These are phyloP conservation scores for Melanotus villosus DNA, from an alignment of 2,888 invertebrate species.

Conservation along the genomic window DNA sequence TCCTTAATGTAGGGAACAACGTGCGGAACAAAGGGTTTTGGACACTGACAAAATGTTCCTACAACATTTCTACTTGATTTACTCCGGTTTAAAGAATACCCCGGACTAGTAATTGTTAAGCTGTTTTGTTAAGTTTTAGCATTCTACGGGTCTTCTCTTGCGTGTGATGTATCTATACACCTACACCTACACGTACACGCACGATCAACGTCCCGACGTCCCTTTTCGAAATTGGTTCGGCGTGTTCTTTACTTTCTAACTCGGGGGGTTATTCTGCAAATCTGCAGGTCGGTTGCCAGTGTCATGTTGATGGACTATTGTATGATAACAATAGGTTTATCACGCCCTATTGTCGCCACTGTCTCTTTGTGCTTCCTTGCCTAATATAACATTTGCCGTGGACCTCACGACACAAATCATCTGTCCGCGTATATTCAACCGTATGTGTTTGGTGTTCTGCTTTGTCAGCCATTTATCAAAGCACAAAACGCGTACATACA, in stretches of 20 bases:
- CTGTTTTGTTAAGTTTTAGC: constrained; percentile 27
- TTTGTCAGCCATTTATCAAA: constrained; percentile 40
- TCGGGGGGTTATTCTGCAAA: constrained; percentile 37
- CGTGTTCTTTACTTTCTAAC: constrained; percentile 21
- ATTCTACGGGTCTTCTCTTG: not conserved
- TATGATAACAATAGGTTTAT: constrained; percentile 66
- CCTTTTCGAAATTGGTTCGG: constrained; percentile 13
- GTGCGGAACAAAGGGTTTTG: constrained; percentile 37
- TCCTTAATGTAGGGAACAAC: constrained; percentile 39
- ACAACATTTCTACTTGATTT: constrained; percentile 35
- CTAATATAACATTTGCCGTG: constrained; percentile 59
- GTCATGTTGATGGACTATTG: constrained; percentile 67
- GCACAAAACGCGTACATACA: constrained; percentile 29
- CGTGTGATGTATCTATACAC: constrained; percentile 17
- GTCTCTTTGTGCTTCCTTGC: constrained; percentile 60
- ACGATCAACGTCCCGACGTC: too few species aligned
- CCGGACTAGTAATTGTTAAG: constrained; percentile 18
- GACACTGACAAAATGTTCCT: constrained; percentile 35
- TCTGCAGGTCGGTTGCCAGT: constrained; percentile 60
- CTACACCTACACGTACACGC: too few species aligned
- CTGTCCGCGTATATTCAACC: constrained; percentile 48
- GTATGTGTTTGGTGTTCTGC: constrained; percentile 38
- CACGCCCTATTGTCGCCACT: constrained; percentile 64
- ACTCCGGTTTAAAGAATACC: constrained; percentile 26
- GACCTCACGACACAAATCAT: constrained; percentile 61